These are phyloP conservation scores for Sebastolobus altivelis DNA, from an alignment of 2,797 vertebrate genomes.

Conservation along the genomic window DNA sequence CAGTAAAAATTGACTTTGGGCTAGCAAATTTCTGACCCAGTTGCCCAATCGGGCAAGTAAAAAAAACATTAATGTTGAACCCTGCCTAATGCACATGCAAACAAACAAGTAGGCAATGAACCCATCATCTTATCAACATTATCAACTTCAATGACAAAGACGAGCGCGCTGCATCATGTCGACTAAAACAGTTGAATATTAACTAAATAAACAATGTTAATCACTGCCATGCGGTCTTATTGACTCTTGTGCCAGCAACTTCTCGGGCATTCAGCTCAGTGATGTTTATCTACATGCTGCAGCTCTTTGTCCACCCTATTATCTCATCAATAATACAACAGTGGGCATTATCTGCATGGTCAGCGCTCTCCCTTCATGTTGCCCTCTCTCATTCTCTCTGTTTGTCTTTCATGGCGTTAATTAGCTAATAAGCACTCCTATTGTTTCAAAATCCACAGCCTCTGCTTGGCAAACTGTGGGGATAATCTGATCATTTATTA, in stretches of 20 bases:
- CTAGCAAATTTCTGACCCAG: no score
- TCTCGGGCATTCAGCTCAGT: slow-evolving; percentile 47
- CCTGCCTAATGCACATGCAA: slow-evolving; percentile 1
- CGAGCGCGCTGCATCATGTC: not conserved
- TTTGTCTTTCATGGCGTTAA: slow-evolving; percentile 72
- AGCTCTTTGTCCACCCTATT: slow-evolving; percentile 54
- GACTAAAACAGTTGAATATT: slow-evolving; percentile 26
- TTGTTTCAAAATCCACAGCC: slow-evolving; percentile 67
- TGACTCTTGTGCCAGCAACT: slow-evolving; percentile 27
- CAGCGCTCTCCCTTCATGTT: slow-evolving; percentile 46
- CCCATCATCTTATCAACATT: slow-evolving; percentile 11
- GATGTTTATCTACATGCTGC: slow-evolving; percentile 57
- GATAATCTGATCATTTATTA: slow-evolving; percentile 72
- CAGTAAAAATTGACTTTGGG: no score
- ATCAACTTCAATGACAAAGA: slow-evolving; percentile 21
- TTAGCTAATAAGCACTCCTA: slow-evolving; percentile 69
- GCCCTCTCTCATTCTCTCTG: slow-evolving; percentile 30
- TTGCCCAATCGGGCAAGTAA: no score
- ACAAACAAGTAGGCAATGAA: slow-evolving; percentile 2
- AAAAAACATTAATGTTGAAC: no score
- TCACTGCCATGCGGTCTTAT: slow-evolving; percentile 23
- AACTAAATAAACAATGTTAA: slow-evolving; percentile 29
- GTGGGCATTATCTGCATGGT: slow-evolving; percentile 57
- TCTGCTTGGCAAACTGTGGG: slow-evolving; percentile 56
- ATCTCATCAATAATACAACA: slow-evolving; percentile 65